Conservation (phyloP, 2,113 vertebrate genomes). For the Chloropsis hardwickii region DNA sequence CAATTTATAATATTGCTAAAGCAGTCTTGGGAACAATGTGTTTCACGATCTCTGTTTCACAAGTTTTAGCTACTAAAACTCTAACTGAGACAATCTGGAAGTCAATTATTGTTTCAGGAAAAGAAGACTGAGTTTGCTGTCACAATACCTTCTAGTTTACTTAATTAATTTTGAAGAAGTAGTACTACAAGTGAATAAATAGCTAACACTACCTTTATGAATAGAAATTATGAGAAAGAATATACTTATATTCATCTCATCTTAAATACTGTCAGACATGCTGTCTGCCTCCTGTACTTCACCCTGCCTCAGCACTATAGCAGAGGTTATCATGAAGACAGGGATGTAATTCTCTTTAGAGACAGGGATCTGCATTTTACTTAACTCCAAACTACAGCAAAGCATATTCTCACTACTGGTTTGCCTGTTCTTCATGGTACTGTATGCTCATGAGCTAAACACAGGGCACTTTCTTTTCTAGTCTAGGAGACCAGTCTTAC, state of each 20-base stretch:
- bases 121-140: not conserved
- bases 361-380: not conserved
- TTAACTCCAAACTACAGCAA: not conserved
- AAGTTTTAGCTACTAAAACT: not conserved
- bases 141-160: not conserved
- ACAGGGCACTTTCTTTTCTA: not conserved
- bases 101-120: not conserved
- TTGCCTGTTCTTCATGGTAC: not conserved
- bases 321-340: not conserved
- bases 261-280: not conserved
- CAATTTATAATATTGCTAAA: not conserved
- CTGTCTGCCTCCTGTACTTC: not conserved
- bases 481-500: not conserved
- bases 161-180: not conserved
- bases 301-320: not conserved
- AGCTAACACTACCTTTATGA: not conserved
- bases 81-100: not conserved
- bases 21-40: not conserved
- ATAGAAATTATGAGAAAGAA: not conserved
- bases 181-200: not conserved
- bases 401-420: not conserved
- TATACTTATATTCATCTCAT: not conserved
- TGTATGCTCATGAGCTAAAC: not conserved
- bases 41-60: not conserved
- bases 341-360: not conserved